Base-by-base conservation (phyloP, 2,888 invertebrate genomes). In the Drosophila ustulata region DNA sequence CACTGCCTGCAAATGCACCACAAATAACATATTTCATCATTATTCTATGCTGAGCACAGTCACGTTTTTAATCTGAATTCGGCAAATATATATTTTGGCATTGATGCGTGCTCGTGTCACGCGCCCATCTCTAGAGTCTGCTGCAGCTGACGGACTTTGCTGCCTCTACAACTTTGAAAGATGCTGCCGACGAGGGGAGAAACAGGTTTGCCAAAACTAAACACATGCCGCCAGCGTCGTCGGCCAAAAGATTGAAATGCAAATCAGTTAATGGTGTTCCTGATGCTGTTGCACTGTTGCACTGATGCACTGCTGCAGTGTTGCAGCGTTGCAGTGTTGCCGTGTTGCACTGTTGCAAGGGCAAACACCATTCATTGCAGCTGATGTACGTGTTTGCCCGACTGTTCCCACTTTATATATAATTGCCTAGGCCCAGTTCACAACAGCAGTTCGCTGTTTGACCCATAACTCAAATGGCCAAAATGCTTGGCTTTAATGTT, bases 141-240 rank as follows among this genome's bases (percentile, higher is more conserved):
- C 39, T 32, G 71, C 66, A 72, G 66, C 78, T 75, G 72, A 45
- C 52, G 47, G 59, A 59, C 25, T 58, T 18, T 57, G 49, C 43
- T 50, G 53, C 34, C 1, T 34, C 34, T 51, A 53, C 53, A 8
- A 32, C 30, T 30, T 32, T 32, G 18, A 18, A 18, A 18, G 18
- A 18, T 18, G 18, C 18, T 32, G 30, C 8, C 30, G 30, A 13
- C 8, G 50, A 26, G 52, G 52, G 26, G 41, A 52, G 53, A 76
- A 83, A 86, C 83, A 56, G 79, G 83, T 86, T 80, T 79, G 71
- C 86, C 80, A 58, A 83, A 86, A 81, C 83, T 83, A 83, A 83
- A 86, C 83, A 83, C 83, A 83, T 83, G 86, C 82, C 82, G 83
- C 78, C 83, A 74, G 61, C 66, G 47, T 68, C 64, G 78, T 69